Conservation (phyloP, 2,888 invertebrate species). For the Hyalella azteca region DNA sequence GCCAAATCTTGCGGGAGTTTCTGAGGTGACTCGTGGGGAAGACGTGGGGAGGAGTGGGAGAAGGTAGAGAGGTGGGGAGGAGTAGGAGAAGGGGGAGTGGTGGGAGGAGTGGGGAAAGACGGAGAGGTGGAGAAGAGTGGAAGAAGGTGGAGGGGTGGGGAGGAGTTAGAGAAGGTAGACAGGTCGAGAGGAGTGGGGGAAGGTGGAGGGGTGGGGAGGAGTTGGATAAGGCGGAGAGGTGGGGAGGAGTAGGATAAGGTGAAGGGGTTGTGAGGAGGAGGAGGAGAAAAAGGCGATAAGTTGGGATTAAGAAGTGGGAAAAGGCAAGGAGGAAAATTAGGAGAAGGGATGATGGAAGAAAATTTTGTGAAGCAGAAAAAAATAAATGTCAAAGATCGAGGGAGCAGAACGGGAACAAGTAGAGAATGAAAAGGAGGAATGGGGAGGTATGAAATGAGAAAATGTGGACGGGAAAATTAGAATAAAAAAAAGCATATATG, state of each 20-base stretch:
- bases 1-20: constrained; percentile 5
- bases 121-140: background rate
- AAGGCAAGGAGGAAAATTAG: background rate
- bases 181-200: background rate
- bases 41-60: background rate
- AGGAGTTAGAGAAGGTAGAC: background rate
- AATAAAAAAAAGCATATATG: too few species aligned
- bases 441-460: too few species aligned
- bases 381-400: too few species aligned
- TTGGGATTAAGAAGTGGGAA: background rate
- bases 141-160: background rate
- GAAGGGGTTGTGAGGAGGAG: background rate
- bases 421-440: too few species aligned
- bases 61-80: background rate
- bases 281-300: background rate
- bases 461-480: too few species aligned
- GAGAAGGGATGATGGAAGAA: background rate
- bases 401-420: too few species aligned
- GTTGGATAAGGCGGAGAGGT: background rate
- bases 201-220: background rate
- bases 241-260: background rate
- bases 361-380: background rate
- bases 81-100: background rate
- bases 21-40: background rate
- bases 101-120: background rate